Percentiles rank a stretch among this genome's conserved stretches.
phyloP scores from a whole-genome alignment of 2,113 vertebrate genomes.

The Oreochromis niloticus region DNA sequence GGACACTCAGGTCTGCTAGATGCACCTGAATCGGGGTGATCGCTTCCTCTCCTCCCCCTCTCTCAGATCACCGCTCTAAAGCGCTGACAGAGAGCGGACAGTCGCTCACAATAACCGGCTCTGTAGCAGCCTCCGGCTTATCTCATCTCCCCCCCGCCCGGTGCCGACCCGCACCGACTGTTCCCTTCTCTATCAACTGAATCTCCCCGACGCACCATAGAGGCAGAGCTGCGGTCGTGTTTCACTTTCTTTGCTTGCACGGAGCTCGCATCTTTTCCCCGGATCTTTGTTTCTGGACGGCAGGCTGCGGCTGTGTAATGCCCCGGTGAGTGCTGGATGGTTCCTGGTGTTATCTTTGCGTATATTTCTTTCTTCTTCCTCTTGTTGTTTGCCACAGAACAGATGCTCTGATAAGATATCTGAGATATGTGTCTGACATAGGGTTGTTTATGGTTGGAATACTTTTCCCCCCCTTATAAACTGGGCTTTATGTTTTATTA shows the following conservation, averaged over 20 bases:
- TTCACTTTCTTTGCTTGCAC: slow-evolving; percentile 44
- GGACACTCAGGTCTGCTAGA: neutral
- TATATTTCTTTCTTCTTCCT: neutral
- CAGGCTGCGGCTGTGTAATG: slow-evolving; percentile 37
- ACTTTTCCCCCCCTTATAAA: neutral
- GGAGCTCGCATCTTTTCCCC: neutral
- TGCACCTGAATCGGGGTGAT: slow-evolving; percentile 19
- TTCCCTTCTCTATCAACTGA: neutral
- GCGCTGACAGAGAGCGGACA: slow-evolving; percentile 23
- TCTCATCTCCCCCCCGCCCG: slow-evolving; percentile 24
- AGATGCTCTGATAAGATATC: neutral
- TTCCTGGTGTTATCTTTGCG: slow-evolving; percentile 30
- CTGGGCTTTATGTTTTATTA: neutral
- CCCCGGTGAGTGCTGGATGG: slow-evolving; percentile 54
- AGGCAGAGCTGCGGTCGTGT: neutral
- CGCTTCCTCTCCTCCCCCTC: neutral
- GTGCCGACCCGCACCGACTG: slow-evolving; percentile 4
- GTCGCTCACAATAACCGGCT: slow-evolving; percentile 27
- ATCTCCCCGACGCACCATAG: neutral
- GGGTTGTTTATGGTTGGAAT: neutral
- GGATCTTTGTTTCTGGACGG: slow-evolving; percentile 43
- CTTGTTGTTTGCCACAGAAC: neutral
- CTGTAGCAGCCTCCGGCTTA: slow-evolving; percentile 2
- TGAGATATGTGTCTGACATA: neutral
- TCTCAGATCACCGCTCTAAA: slow-evolving; percentile 2